phyloP scores from a whole-genome alignment of 2,797 vertebrate species.

The Nyctalus aviator region DNA sequence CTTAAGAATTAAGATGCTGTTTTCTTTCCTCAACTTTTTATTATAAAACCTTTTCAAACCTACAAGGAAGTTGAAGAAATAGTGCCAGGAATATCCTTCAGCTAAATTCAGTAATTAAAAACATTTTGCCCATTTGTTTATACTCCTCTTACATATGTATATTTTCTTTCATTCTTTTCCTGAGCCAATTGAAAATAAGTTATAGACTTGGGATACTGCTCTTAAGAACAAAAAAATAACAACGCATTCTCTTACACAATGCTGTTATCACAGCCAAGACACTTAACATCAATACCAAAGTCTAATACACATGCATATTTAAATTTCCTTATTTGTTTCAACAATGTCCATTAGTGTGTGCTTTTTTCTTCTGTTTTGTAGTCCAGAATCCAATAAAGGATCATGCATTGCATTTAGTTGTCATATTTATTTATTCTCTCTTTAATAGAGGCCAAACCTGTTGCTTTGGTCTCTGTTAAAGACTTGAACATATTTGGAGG shows the following conservation, averaged over 20 bases:
- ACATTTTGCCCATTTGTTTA: constrained; percentile 9
- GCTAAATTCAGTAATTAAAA: background rate
- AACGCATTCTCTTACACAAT: background rate
- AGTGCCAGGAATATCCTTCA: background rate
- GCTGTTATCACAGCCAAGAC: background rate
- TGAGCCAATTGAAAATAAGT: constrained; percentile 34
- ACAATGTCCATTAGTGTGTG: background rate
- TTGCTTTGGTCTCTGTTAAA: background rate
- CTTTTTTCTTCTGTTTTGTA: background rate
- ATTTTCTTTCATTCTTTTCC: background rate
- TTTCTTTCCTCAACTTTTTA: background rate
- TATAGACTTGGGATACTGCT: background rate
- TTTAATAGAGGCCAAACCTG: background rate
- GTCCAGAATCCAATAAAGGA: background rate
- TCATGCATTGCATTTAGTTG: background rate
- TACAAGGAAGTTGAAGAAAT: background rate
- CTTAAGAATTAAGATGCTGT: constrained; percentile 4
- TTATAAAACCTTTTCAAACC: constrained; percentile 1
- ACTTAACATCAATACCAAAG: background rate
- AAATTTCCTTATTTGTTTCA: background rate
- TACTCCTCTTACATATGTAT: background rate
- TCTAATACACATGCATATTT: background rate
- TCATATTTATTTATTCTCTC: background rate
- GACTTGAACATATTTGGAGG: background rate
- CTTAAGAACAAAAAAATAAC: background rate